phyloP scores from a whole-genome alignment of 2,113 vertebrate species.

The Micronycteris hirsuta region DNA sequence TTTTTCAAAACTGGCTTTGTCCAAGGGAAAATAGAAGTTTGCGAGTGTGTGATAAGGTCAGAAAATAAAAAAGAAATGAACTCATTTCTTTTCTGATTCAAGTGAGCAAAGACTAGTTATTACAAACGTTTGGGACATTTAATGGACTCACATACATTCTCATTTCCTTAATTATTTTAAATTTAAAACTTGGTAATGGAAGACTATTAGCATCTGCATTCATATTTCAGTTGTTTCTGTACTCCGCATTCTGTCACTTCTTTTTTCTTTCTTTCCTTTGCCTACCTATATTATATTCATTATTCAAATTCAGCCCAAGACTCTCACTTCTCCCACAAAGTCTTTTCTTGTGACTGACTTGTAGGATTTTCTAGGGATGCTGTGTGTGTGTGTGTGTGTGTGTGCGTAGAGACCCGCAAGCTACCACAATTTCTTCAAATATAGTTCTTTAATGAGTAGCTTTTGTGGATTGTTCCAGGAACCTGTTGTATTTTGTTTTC shows the following conservation, averaged over 20 bases:
- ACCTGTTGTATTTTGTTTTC: not conserved
- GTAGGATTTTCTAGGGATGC: not conserved
- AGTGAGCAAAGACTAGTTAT: not conserved
- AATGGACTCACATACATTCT: not conserved
- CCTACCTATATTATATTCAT: not conserved
- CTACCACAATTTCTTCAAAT: not conserved
- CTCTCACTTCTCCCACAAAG: not conserved
- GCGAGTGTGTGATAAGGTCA: constrained; percentile 7
- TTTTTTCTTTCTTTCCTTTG: not conserved
- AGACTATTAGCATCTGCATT: not conserved
- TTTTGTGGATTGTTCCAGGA: not conserved
- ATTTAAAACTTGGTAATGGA: not conserved
- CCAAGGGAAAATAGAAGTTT: constrained; percentile 42
- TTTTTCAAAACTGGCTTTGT: constrained; percentile 45
- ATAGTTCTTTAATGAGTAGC: not conserved
- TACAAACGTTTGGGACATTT: not conserved
- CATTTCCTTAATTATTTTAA: constrained; percentile 16
- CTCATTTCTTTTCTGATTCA: not conserved
- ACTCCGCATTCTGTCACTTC: not conserved
- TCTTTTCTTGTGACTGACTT: not conserved
- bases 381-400: not conserved
- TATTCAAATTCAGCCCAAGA: not conserved
- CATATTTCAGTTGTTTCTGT: not conserved
- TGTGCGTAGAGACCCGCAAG: not conserved
- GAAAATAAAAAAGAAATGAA: not conserved